Percentiles rank a stretch among this genome's conserved stretches.
Evolutionary conservation across 2,113 vertebrate species (phyloP).

Genomic region (human (Homo sapiens)): GRCh38 chr15:35099001-35099500

Average conservation of each 20-base stretch:
- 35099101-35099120: constrained; percentile 49
- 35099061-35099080: constrained; percentile 32
- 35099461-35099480: neutral
- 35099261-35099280: neutral
- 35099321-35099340: neutral
- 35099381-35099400: constrained; percentile 34
- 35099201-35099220: neutral
- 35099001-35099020: constrained; percentile 52
- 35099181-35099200: neutral
- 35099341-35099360: neutral
- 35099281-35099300: neutral
- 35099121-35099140: constrained; percentile 25
- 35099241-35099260: neutral
- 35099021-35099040: constrained; percentile 60
- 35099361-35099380: neutral
- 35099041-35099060: constrained; percentile 24
- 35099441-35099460: neutral
- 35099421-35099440: constrained; percentile 2
- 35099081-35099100: constrained; percentile 41
- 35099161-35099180: constrained; percentile 1
- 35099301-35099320: neutral
- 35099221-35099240: neutral
- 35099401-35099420: neutral
- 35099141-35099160: neutral
- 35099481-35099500: neutral